phyloP scores from a whole-genome alignment of 2,888 invertebrate species.

The Xestia xanthographa region DNA sequence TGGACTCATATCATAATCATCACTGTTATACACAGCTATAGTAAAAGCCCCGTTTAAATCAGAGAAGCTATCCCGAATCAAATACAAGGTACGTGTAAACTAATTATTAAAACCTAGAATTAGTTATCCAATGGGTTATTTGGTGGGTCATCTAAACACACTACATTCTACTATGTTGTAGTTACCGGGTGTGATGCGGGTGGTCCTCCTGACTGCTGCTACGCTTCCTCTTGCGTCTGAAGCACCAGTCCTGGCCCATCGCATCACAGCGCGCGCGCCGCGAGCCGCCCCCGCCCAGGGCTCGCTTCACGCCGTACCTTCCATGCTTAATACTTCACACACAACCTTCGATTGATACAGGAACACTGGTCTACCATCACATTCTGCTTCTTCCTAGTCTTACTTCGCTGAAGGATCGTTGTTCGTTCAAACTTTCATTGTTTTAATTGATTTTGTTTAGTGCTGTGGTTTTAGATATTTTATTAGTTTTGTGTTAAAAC shows the following conservation, averaged over 20 bases:
- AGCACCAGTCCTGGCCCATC: constrained; percentile 95
- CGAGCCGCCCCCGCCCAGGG: constrained; percentile 89
- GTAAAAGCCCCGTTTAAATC: neutral
- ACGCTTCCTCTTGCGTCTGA: constrained; percentile 93
- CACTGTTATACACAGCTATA: neutral
- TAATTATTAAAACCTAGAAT: neutral
- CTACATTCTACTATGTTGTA: constrained; percentile 22
- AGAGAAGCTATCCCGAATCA: neutral
- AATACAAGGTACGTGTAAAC: neutral
- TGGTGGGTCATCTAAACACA: neutral
- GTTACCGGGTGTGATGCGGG: constrained; percentile 90
- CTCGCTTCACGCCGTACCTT: constrained; percentile 81
- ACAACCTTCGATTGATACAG: constrained; percentile 50
- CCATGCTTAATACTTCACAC: constrained; percentile 63
- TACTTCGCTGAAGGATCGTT: constrained; percentile 56
- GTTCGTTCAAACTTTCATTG: constrained; percentile 58
- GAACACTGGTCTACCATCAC: constrained; percentile 54
- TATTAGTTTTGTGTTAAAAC: constrained; percentile 15
- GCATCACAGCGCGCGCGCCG: constrained; percentile 90
- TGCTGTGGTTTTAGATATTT: constrained; percentile 29
- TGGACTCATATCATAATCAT: neutral
- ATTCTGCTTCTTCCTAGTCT: constrained; percentile 36
- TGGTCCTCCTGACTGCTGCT: constrained; percentile 92
- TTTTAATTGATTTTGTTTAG: constrained; percentile 38
- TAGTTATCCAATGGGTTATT: too few relatives aligned